Evolutionary conservation across 1,140 invertebrate genomes (phyloP).

Genomic region (Plectus sambesii): DNA sequence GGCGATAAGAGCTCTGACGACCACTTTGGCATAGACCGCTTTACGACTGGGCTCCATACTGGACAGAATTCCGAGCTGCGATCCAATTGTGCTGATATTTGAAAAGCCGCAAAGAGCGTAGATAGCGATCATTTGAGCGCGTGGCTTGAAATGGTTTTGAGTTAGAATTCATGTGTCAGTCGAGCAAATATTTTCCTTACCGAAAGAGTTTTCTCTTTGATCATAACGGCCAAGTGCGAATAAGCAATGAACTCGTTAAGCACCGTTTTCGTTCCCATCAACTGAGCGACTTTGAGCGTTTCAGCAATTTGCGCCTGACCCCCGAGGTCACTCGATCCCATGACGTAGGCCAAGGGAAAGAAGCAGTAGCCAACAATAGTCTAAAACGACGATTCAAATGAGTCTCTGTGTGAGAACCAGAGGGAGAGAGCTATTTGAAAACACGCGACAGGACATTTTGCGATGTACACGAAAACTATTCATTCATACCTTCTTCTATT

Average conservation of each 20-base stretch:
- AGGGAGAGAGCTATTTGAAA: too few species aligned
- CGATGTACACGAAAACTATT: too few species aligned
- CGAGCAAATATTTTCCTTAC: constrained; percentile 48
- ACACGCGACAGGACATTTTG: too few species aligned
- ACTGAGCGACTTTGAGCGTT: constrained; percentile 56
- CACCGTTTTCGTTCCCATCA: constrained; percentile 75
- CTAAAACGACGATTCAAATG: too few species aligned
- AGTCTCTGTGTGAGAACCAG: too few species aligned
- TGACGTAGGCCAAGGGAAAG: constrained; percentile 66
- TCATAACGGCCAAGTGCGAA: constrained; percentile 58
- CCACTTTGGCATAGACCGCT: constrained; percentile 57
- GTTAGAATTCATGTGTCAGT: constrained; percentile 1
- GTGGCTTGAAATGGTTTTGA: constrained; percentile 49
- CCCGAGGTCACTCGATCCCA: too few species aligned
- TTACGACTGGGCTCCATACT: constrained; percentile 64
- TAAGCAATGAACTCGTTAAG: constrained; percentile 86
- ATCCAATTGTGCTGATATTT: constrained; percentile 74
- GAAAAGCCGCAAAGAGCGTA: constrained; percentile 86
- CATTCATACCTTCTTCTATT: too few species aligned
- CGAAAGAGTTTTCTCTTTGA: constrained; percentile 51
- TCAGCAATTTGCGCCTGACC: constrained; percentile 26
- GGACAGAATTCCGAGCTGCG: constrained; percentile 64
- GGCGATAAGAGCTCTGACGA: constrained; percentile 66
- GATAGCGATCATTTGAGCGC: constrained; percentile 69
- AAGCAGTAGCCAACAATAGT: constrained; percentile 69